Evolutionary conservation across 2,888 invertebrate species (phyloP), one percentile per base, ranked within the genome.

Genomic region (Alcis repandata): DNA sequence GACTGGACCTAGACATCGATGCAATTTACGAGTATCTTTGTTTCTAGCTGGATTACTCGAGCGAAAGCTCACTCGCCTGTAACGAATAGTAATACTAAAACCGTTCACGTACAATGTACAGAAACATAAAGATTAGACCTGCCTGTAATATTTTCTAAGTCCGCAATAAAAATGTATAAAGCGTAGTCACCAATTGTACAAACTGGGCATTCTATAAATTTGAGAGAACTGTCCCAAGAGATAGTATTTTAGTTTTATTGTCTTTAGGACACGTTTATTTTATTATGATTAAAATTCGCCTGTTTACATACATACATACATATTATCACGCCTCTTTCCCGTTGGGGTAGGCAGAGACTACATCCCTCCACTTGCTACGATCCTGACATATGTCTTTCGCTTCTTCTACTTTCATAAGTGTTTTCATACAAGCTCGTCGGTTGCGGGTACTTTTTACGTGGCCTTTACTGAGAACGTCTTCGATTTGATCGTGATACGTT

Each of bases 141-240:
- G 38, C 17, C 53, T 41, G 43, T 51, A 36, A 56, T 57, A 51
- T 41, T 62, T 62, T 38, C 49, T 36, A 51, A 57, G 36, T 51
- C 13, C 10, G 49, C 11, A 17, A 62, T 62, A 62, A 62, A 62
- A 62, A 62, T 62, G 62, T 56, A 62, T 43, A 33, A 36, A 15
- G 49, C 62, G 62, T 56, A 62, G 19, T 36, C 51, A 51, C 56
- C 56, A 62, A 62, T 46, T 56, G 56, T 49, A 62, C 49, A 38
- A 49, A 56, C 61, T 41, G 56, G 49, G 49, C 61, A 13, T 62
- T 51, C 43, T 27, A 57, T 57, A 57, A 57, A 62, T 62, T 51
- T 51, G 19, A 43, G 38, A 33, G 22, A 45, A 51, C 41, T 43
- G 36, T 41, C 54, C 48, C 41, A 20, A 20, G 45, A 52, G 22